Conservation (phyloP, 2,113 vertebrate species). For the Bambusicola thoracicus region DNA sequence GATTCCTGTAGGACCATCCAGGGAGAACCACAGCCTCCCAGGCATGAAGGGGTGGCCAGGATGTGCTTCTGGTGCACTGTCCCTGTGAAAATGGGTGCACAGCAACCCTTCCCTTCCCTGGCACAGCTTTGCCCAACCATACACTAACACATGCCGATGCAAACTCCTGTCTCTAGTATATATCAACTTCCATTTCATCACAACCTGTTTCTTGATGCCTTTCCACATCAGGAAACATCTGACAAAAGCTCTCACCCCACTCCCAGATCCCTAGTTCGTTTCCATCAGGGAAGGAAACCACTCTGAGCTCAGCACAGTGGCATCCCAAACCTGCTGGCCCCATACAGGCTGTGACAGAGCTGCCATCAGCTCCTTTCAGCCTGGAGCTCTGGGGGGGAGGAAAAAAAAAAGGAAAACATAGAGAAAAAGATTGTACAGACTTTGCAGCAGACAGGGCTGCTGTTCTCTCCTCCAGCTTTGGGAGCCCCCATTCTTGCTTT, state of each 20-base stretch:
- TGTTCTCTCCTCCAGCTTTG: background rate
- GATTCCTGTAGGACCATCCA: slow-evolving; percentile 4
- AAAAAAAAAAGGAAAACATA: background rate
- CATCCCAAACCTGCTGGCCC: background rate
- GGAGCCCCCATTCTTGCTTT: background rate
- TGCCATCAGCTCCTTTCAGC: slow-evolving; percentile 43
- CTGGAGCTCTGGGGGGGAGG: background rate
- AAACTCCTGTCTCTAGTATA: background rate
- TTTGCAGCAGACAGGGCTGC: fast-evolving
- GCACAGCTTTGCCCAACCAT: background rate
- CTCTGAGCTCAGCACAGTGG: slow-evolving; percentile 19
- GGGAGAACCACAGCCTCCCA: background rate
- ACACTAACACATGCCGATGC: background rate
- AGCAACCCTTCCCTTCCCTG: background rate
- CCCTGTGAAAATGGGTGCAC: background rate
- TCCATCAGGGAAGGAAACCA: background rate
- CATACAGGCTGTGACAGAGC: background rate
- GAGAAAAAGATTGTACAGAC: background rate
- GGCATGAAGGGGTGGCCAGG: background rate
- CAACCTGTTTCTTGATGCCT: background rate
- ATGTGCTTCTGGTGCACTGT: background rate
- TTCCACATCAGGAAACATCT: background rate
- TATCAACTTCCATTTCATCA: background rate
- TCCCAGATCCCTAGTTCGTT: slow-evolving; percentile 55
- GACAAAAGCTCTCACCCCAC: background rate